Conservation (phyloP, 2,113 vertebrate species). For the Oreochromis tanganicae region DNA sequence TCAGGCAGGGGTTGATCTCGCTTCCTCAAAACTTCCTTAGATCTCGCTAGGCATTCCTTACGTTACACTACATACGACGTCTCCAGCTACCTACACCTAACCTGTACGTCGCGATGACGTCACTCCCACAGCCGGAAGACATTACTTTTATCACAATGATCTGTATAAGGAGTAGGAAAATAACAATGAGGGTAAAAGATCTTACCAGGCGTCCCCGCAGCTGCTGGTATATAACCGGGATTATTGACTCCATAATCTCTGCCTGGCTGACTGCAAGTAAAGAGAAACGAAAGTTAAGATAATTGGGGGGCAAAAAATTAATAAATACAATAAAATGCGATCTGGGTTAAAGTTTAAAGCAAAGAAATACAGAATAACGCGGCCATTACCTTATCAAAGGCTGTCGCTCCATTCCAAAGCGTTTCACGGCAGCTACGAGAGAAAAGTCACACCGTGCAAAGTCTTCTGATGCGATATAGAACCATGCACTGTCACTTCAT, state of each 20-base stretch:
- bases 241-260: conserved; percentile 38
- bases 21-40: neutral
- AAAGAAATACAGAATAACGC: neutral
- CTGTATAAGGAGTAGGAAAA: neutral
- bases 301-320: no score
- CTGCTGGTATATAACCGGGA: conserved; percentile 24
- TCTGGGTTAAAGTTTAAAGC: neutral
- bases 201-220: conserved; percentile 11
- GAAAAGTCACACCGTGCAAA: neutral
- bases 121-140: neutral
- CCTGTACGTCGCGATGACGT: neutral
- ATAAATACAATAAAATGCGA: neutral
- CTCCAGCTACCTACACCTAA: neutral
- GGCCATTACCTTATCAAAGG: conserved; percentile 14
- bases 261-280: neutral
- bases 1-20: neutral
- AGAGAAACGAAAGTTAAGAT: conserved; percentile 13
- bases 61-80: neutral
- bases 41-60: neutral
- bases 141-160: neutral
- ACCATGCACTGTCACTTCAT: neutral
- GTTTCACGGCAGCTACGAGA: neutral
- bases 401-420: conserved; percentile 12
- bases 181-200: neutral
- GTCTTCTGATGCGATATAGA: neutral